phyloP scores from a whole-genome alignment of 2,888 invertebrate species.

The Hipparchia semele region DNA sequence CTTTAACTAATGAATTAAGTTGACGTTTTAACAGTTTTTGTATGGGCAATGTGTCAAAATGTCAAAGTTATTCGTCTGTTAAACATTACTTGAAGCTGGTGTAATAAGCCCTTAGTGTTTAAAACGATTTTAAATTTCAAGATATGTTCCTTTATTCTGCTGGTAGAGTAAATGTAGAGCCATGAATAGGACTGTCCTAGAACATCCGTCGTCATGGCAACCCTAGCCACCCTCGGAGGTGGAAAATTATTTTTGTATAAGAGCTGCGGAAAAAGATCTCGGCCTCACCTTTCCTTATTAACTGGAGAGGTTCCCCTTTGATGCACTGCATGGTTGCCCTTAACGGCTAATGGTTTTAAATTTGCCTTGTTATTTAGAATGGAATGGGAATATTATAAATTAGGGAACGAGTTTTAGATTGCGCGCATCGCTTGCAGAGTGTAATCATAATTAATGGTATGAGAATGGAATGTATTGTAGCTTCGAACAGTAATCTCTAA shows the following conservation, averaged over 20 bases:
- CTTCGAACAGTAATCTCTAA: background rate
- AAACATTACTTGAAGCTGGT: too few species aligned
- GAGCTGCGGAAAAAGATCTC: slow-evolving; percentile 64
- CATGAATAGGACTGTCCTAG: background rate
- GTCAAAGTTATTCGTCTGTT: too few species aligned
- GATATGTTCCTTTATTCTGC: too few species aligned
- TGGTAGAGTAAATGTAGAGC: background rate
- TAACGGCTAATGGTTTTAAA: slow-evolving; percentile 74
- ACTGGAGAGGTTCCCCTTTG: slow-evolving; percentile 68
- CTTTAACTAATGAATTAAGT: too few species aligned
- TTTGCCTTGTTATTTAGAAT: slow-evolving; percentile 57
- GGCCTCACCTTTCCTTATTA: slow-evolving; percentile 77
- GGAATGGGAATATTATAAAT: slow-evolving; percentile 42
- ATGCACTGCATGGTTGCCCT: slow-evolving; percentile 65
- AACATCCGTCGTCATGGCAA: slow-evolving; percentile 35
- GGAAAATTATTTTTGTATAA: slow-evolving; percentile 67
- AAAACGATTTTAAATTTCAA: too few species aligned
- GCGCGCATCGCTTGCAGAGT: slow-evolving; percentile 21
- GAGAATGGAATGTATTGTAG: slow-evolving; percentile 11
- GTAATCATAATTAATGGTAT: slow-evolving; percentile 22
- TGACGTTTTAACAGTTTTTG: too few species aligned
- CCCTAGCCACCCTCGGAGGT: slow-evolving; percentile 47
- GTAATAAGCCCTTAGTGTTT: too few species aligned
- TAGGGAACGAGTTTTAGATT: slow-evolving; percentile 25
- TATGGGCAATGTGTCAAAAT: too few species aligned